Conservation (phyloP, 1,140 invertebrate species). For the Ceratosolen solmsi region DNA sequence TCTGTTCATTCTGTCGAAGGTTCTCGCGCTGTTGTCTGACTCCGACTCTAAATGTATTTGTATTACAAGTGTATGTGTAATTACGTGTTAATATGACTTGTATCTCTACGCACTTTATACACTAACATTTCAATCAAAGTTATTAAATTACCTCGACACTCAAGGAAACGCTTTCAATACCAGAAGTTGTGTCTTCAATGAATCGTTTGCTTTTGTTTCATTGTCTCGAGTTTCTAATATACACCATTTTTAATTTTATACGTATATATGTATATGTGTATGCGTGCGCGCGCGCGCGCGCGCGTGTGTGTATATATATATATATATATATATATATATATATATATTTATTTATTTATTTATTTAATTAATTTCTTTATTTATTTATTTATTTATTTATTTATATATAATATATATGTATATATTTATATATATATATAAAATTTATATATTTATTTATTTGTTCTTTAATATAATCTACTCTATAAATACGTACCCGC, state of each 20-base stretch:
- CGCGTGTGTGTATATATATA: not conserved
- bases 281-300: not conserved
- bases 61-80: not conserved
- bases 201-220: conserved; percentile 38
- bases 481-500: conserved; percentile 57
- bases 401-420: conserved; percentile 11
- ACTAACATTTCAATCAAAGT: conserved; percentile 38
- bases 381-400: conserved; percentile 49
- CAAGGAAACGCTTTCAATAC: conserved; percentile 16
- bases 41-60: conserved; percentile 8
- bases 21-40: conserved; percentile 26
- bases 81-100: not conserved
- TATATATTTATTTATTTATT: conserved; percentile 48
- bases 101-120: conserved; percentile 30
- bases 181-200: not conserved
- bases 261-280: conserved; percentile 40
- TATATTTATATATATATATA: conserved; percentile 53
- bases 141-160: conserved; percentile 30
- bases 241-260: conserved; percentile 50
- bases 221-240: conserved; percentile 56
- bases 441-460: conserved; percentile 55
- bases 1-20: conserved; percentile 20
- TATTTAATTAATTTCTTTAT: conserved; percentile 38
- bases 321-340: not conserved
- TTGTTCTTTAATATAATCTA: conserved; percentile 57